phyloP scores from a whole-genome alignment of 2,888 invertebrate genomes.

The Tenthredo amoena region DNA sequence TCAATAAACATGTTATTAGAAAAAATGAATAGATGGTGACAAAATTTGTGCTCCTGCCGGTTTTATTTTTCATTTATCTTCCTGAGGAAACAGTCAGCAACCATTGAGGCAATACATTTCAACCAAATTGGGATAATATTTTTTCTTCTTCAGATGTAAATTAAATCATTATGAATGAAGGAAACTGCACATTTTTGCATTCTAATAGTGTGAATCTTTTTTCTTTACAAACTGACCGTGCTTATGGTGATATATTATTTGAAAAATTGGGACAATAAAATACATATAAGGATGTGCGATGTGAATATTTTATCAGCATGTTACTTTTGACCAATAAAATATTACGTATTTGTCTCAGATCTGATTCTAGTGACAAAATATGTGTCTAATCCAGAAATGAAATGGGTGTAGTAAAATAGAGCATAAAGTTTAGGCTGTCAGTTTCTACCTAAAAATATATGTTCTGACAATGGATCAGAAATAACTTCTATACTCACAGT shows the following conservation, averaged over 20 bases:
- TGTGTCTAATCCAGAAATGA: background rate
- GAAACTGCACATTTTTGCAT: background rate
- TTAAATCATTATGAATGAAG: background rate
- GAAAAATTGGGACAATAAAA: background rate
- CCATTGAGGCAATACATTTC: no score
- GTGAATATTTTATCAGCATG: background rate
- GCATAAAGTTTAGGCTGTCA: background rate
- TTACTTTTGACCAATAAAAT: background rate
- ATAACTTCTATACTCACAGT: slow-evolving; percentile 24
- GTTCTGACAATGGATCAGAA: slow-evolving; percentile 32
- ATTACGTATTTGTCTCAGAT: background rate
- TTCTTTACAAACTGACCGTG: background rate
- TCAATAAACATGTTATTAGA: background rate
- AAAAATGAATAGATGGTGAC: background rate
- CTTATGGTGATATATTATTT: background rate
- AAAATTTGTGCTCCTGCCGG: background rate
- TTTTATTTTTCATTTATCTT: background rate
- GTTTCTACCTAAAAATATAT: slow-evolving; percentile 34
- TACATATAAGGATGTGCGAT: background rate
- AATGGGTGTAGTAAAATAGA: background rate
- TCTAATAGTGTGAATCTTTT: background rate
- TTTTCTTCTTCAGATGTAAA: background rate
- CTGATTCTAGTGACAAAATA: background rate
- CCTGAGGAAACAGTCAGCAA: no score
- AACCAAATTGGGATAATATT: no score